Percentiles rank a stretch among this genome's conserved stretches.
phyloP scores from a whole-genome alignment of 2,113 vertebrate genomes.

The Brachyhypopomus occidentalis region DNA sequence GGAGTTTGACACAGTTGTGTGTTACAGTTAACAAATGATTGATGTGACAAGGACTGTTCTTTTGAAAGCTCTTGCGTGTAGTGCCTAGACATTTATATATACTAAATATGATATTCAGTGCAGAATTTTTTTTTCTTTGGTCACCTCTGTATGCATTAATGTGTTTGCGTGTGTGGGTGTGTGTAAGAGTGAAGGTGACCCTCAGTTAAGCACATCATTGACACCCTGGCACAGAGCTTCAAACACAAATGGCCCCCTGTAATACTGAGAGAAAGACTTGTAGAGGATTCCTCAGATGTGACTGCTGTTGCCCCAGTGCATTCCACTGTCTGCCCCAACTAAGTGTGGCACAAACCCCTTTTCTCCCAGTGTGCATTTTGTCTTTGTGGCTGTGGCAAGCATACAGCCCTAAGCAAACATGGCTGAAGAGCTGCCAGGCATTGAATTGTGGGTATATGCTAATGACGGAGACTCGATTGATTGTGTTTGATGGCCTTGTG shows the following conservation, averaged over 20 bases:
- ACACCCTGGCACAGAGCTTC: background rate
- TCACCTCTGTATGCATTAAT: background rate
- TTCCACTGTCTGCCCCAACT: background rate
- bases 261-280: background rate
- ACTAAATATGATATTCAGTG: background rate
- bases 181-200: background rate
- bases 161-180: background rate
- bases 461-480: constrained; percentile 22
- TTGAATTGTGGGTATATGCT: constrained; percentile 31
- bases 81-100: background rate
- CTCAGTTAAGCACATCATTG: background rate
- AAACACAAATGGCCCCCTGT: background rate
- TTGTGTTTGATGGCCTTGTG: constrained; percentile 1
- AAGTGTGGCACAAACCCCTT: background rate
- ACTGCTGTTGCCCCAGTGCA: too few relatives aligned
- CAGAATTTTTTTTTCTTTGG: constrained; percentile 3
- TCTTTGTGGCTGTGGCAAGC: constrained; percentile 8
- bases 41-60: background rate
- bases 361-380: background rate
- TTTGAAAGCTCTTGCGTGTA: background rate
- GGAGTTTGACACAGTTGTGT: too few relatives aligned
- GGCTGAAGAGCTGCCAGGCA: constrained; percentile 22
- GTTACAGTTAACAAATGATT: background rate
- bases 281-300: background rate
- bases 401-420: constrained; percentile 11